phyloP scores from a whole-genome alignment of 2,797 vertebrate species.

The Knipowitschia caucasica region DNA sequence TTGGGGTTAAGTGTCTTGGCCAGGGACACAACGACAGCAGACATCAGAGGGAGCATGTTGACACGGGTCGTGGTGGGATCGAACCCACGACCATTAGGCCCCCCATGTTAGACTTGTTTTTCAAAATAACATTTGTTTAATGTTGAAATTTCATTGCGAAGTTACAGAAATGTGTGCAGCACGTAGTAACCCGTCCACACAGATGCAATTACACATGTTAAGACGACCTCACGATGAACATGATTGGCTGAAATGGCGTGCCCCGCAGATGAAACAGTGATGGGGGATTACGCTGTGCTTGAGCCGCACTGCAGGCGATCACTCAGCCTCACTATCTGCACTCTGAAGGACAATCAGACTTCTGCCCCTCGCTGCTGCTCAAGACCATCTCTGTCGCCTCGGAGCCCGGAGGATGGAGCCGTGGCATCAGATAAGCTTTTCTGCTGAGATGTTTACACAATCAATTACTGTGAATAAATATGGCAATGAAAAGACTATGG shows the following conservation, averaged over 20 bases:
- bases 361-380: conserved; percentile 40
- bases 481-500: conserved; percentile 66
- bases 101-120: too few species aligned
- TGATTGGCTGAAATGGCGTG: conserved; percentile 64
- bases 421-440: conserved; percentile 61
- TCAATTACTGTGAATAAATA: conserved; percentile 70
- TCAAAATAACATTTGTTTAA: too few species aligned
- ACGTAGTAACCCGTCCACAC: too few species aligned
- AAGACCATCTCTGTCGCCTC: conserved; percentile 41
- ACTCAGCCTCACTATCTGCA: conserved; percentile 54
- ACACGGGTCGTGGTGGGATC: too few species aligned
- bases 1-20: too few species aligned
- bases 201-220: too few species aligned
- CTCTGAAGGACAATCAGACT: conserved; percentile 50
- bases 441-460: conserved; percentile 53
- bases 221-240: too few species aligned
- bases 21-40: too few species aligned
- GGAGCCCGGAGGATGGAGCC: conserved; percentile 52
- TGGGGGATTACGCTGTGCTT: conserved; percentile 55
- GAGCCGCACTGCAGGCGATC: conserved; percentile 46
- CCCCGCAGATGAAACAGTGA: conserved; percentile 59
- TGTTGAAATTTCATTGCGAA: too few species aligned
- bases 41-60: too few species aligned
- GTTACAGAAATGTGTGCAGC: too few species aligned
- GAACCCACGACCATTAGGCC: too few species aligned